A percentile compares a stretch with the other conserved stretches of the same genome.
Conservation (phyloP, 1,140 invertebrate genomes). For the Latrodectus geometricus region DNA sequence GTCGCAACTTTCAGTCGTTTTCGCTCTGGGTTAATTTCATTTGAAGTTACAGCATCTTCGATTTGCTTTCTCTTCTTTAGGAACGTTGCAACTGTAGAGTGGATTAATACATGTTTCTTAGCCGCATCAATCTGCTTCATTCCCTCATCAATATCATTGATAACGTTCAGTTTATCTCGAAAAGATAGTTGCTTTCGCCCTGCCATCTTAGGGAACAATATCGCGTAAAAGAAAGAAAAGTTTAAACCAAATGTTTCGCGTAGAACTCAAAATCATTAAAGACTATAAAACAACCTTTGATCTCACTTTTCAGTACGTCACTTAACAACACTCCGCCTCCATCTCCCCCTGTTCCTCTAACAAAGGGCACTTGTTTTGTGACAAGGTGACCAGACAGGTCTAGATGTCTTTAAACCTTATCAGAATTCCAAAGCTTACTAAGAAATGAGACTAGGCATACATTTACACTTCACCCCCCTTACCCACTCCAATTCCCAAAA, state of each 20-base stretch:
- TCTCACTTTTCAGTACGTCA: no score
- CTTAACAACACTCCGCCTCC: no score
- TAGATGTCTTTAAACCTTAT: not conserved
- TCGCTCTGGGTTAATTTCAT: slow-evolving; percentile 8
- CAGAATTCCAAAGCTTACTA: not conserved
- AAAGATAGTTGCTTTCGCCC: slow-evolving; percentile 8
- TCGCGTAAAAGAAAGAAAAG: no score
- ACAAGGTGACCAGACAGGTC: no score
- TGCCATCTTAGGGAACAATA: no score
- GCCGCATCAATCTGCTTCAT: not conserved
- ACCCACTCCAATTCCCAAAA: no score
- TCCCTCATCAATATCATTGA: not conserved
- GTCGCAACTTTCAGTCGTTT: slow-evolving; percentile 14
- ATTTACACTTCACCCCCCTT: slow-evolving; percentile 2
- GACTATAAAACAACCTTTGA: no score
- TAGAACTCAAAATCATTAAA: no score
- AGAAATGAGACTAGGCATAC: not conserved
- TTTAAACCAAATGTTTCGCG: no score
- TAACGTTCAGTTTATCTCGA: slow-evolving; percentile 21
- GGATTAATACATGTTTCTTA: not conserved
- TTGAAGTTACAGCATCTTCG: slow-evolving; percentile 16
- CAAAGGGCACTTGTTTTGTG: no score
- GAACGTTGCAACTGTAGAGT: not conserved
- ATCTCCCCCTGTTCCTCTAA: no score
- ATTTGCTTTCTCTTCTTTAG: not conserved